Base-by-base conservation (phyloP, 2,888 invertebrate species). In the Ecdyonurus torrentis region DNA sequence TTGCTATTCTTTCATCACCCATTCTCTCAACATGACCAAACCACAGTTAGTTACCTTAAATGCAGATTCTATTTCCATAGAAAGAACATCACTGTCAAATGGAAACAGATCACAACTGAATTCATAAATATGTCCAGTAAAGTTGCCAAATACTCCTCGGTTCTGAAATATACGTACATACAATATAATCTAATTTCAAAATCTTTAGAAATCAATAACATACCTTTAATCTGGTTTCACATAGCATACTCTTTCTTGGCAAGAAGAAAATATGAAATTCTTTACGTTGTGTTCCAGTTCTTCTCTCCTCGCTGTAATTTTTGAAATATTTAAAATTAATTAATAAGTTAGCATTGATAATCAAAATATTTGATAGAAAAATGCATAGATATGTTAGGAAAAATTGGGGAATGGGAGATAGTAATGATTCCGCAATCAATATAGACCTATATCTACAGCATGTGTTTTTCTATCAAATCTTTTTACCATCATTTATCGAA, bases 231-330 rank as follows among this genome's bases (percentile, higher is more conserved):
- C 88, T 86, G 69, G 89, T 91, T 71, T 90, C 86, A 74, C 96
- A 96, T 0, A 94, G 77, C 66, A 90, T 81, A 72, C 91, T 94
- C 70, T 85, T 86, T 2, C 90, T 81, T 0, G 96, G 95, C 2
- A 95, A 88, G 72, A 95, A 94, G 71, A 91, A 87, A 55, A 97
- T 77, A 72, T 94, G 91, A 72, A 89, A 94, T 66, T 90, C 87
- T 66, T 89, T 86, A 61, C 55, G n/a, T 55, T 81, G 75, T 69
- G 70, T 69, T 71, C 68, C 75, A 69, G 69, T 72, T 71, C 72
- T 78, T 25, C 71, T 72, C 65, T 80, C 79, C 68, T 81, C 80
- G 2, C 77, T 78, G 65, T 52, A 69, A 67, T 66, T 60, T 60
- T 23, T 58, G 7, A 59, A 59, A 59, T 59, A n/a, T 5, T 10